Base-by-base conservation (phyloP, 2,888 invertebrate genomes). In the Drosophila niveifrons region DNA sequence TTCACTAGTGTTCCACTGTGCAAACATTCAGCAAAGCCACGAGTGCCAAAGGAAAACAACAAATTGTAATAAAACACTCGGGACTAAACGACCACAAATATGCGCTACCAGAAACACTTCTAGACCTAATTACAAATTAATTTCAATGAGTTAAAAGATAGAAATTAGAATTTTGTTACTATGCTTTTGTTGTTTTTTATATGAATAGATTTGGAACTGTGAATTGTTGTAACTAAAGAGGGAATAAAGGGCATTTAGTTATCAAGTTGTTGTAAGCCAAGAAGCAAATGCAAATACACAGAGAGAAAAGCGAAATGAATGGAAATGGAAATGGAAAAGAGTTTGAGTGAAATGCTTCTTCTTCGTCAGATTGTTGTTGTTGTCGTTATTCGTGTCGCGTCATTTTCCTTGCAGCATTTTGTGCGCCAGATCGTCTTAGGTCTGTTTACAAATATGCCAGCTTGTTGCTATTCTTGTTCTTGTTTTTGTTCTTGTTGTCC, bases 401-500 rank as follows among this genome's bases (percentile, higher is more conserved):
- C 68, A 78, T 78, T 83, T 68, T 63, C 66, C 72, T 78, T 67
- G 70, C 75, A 84, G 85, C 82, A 71, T 80, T 83, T 82, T 71
- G 68, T 67, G 63, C 75, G 65, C 66, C 65, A 64, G 72, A 64
- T 44, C 34, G 75, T 75, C 69, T 62, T 64, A 47, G 43, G 28
- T 53, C 63, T 66, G 50, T 80, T 73, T 55, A 58, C 79, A 64
- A 63, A 71, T 78, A 65, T 84, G 77, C 34, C 65, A 52, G 43
- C 47, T 41, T 43, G 34, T 59, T 36, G 48, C 50, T 34, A 39
- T 44, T 57, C 50, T 46, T 63, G 41, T 44, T 61, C 44, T 46
- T 63, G 46, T 56, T 47, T 46, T 31, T 47, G 50, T 15, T 63
- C 18, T 29, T 46, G n/a, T 57, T 57, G 65, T 43, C 64, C 59